A percentile compares a stretch with the other conserved stretches of the same genome.
phyloP scores from a whole-genome alignment of 2,888 invertebrate genomes.

The Aporophyla nigra region DNA sequence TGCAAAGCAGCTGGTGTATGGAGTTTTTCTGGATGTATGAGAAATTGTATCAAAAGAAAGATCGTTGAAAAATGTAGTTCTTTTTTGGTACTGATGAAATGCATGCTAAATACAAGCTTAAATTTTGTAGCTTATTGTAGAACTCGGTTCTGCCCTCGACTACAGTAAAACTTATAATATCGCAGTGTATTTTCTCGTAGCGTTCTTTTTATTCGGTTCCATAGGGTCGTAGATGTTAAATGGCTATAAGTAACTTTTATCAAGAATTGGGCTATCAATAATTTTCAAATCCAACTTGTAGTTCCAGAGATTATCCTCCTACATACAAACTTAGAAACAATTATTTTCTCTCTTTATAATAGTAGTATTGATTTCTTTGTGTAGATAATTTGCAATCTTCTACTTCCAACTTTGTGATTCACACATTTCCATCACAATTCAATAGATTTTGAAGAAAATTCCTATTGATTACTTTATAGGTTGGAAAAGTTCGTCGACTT shows the following conservation, averaged over 20 bases:
- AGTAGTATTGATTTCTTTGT: background rate
- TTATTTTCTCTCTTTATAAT: no score
- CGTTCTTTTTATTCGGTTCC: no score
- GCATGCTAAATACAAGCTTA: background rate
- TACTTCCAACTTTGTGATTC: background rate
- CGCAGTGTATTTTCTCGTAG: no score
- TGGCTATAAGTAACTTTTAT: no score
- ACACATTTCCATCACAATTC: no score
- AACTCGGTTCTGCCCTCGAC: background rate
- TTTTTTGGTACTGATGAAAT: background rate
- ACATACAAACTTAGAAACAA: no score
- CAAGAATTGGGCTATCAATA: no score
- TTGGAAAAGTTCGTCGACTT: background rate
- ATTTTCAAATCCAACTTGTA: no score
- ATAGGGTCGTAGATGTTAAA: no score
- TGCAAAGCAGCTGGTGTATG: background rate
- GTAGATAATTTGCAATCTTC: background rate
- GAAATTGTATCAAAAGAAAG: background rate
- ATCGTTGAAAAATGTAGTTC: background rate
- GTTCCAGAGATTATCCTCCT: no score
- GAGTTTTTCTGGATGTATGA: background rate
- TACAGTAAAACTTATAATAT: no score
- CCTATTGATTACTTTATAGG: background rate
- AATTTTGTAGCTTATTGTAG: background rate
- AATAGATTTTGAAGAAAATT: background rate